A percentile compares a stretch with the other conserved stretches of the same genome.
These are phyloP conservation scores for Drosophila austrosaltans DNA, from an alignment of 2,888 invertebrate species.

Conservation along the genomic window DNA sequence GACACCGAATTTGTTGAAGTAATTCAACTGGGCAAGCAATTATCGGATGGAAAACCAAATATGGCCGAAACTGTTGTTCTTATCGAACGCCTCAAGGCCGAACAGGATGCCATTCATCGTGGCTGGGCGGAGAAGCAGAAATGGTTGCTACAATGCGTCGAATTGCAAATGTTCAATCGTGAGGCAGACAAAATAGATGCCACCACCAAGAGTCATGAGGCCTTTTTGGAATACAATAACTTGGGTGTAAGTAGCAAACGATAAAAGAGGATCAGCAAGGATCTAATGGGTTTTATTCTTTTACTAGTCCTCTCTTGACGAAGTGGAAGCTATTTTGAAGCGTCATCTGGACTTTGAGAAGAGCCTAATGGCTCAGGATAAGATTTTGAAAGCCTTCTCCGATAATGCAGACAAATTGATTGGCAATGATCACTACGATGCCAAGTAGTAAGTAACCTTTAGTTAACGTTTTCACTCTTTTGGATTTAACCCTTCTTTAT, in stretches of 20 bases:
- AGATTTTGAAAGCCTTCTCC: conserved; percentile 91
- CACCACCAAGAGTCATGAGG: conserved; percentile 95
- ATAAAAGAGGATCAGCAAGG: neutral
- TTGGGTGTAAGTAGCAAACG: conserved; percentile 88
- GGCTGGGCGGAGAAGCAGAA: conserved; percentile 94
- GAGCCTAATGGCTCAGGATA: conserved; percentile 96
- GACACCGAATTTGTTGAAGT: conserved; percentile 95
- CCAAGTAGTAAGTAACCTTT: conserved; percentile 86
- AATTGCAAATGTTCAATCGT: conserved; percentile 95
- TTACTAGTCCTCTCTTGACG: conserved; percentile 91
- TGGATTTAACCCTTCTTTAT: neutral
- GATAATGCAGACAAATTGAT: conserved; percentile 93
- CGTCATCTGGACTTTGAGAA: conserved; percentile 97
- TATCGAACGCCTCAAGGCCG: conserved; percentile 88
- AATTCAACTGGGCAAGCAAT: conserved; percentile 90
- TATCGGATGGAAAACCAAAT: conserved; percentile 89
- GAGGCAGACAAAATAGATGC: conserved; percentile 99
- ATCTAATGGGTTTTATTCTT: no score
- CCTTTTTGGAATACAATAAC: conserved; percentile 94
- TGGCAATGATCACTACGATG: conserved; percentile 91
- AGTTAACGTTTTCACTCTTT: neutral
- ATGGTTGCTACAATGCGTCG: conserved; percentile 93
- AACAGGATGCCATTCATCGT: conserved; percentile 90
- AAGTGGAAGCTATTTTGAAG: conserved; percentile 95
- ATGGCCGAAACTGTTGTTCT: conserved; percentile 90